These are phyloP conservation scores for Solenopsis invicta DNA, from an alignment of 1,140 invertebrate genomes.

Conservation along the genomic window DNA sequence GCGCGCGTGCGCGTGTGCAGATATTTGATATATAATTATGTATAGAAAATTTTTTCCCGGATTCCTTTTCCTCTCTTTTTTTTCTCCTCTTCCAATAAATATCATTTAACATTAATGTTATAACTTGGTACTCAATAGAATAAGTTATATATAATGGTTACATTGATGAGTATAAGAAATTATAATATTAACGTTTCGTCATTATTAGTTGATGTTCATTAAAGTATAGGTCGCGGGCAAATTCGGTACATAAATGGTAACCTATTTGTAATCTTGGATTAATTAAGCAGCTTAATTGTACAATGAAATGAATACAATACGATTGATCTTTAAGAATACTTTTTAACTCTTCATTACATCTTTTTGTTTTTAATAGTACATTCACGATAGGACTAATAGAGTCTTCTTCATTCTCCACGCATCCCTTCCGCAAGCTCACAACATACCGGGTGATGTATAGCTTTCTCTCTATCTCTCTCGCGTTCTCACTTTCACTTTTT, in stretches of 20 bases:
- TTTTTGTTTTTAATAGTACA: conserved; percentile 63
- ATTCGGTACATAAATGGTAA: conserved; percentile 8
- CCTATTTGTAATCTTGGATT: conserved; percentile 30
- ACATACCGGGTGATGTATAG: conserved; percentile 43
- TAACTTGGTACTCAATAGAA: no score
- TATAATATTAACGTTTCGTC: no score
- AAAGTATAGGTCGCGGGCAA: neutral
- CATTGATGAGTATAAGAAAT: no score
- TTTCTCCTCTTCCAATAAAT: neutral
- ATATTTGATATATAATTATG: no score
- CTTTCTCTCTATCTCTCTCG: conserved; percentile 21
- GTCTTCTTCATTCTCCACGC: conserved; percentile 24
- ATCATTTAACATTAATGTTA: no score
- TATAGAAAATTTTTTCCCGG: no score
- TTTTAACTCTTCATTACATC: conserved; percentile 64
- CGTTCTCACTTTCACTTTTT: neutral
- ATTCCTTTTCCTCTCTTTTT: neutral
- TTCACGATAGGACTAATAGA: conserved; percentile 64
- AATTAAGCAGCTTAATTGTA: conserved; percentile 54
- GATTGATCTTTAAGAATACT: conserved; percentile 67
- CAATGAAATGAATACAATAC: conserved; percentile 58
- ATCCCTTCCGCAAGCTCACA: conserved; percentile 26
- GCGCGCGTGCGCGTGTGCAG: no score
- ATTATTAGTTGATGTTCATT: no score
- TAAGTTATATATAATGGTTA: no score